Conservation (phyloP, 2,888 invertebrate species). For the Protophormia terraenovae region DNA sequence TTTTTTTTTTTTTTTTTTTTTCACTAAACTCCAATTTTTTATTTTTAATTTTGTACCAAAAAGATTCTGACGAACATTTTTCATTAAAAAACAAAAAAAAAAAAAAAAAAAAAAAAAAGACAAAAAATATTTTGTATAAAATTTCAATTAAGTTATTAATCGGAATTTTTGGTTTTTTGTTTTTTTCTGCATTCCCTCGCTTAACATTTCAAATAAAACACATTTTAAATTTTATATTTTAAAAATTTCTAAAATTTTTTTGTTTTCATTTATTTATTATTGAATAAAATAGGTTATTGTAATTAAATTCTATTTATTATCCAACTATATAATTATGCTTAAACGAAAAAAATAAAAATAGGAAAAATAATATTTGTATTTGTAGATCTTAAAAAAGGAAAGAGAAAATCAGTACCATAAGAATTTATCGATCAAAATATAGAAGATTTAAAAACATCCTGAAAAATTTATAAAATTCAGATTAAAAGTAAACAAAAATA, state of each 20-base stretch:
- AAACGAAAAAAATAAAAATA: slow-evolving; percentile 35
- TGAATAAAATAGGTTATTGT: slow-evolving; percentile 55
- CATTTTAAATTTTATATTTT: not conserved
- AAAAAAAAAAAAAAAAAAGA: no score
- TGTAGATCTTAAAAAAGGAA: not conserved
- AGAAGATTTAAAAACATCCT: not conserved
- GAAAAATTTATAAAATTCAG: not conserved
- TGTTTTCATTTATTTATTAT: slow-evolving; percentile 46
- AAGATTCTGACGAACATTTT: no score
- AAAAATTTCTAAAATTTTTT: slow-evolving; percentile 57
- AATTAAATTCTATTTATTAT: slow-evolving; percentile 55
- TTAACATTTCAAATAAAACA: slow-evolving; percentile 32
- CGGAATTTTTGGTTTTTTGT: no score
- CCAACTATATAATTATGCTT: slow-evolving; percentile 30
- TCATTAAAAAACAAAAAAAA: no score
- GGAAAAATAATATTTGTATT: slow-evolving; percentile 32
- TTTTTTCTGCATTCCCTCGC: no score
- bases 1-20: no score
- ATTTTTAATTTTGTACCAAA: no score
- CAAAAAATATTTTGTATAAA: no score
- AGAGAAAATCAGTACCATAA: slow-evolving; percentile 32
- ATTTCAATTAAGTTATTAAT: no score
- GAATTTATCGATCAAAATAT: not conserved
- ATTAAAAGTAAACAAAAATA: not conserved
- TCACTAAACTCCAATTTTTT: no score